Evolutionary conservation across 2,797 vertebrate species (phyloP).

Genomic region (Dallia pectoralis): DNA sequence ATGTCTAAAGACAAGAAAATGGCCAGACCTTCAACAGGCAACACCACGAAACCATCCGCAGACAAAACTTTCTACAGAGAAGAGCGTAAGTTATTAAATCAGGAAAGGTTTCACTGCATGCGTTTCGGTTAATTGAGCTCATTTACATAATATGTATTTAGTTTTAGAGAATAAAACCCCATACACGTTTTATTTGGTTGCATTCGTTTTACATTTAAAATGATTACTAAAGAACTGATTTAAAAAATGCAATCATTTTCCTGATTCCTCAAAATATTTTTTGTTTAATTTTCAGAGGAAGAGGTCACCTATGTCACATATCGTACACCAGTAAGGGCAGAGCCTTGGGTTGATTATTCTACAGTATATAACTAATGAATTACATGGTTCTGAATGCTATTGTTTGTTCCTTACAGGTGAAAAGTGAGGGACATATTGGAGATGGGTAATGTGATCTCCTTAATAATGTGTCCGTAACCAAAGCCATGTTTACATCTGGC

Average conservation of each 20-base stretch:
- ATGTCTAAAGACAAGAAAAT: conserved; percentile 59
- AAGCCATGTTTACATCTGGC: no score
- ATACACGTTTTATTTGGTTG: no score
- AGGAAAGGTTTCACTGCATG: no score
- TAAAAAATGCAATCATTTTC: no score
- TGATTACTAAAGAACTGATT: no score
- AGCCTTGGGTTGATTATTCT: background rate
- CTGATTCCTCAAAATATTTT: no score
- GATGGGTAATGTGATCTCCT: conserved; percentile 53
- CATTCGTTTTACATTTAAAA: no score
- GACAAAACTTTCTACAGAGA: conserved; percentile 73
- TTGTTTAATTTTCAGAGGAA: conserved; percentile 56
- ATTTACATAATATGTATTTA: no score
- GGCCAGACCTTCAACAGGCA: background rate
- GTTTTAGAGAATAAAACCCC: no score
- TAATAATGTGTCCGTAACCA: background rate
- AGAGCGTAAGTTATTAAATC: conserved; percentile 52
- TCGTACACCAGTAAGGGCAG: conserved; percentile 66
- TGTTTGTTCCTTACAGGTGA: conserved; percentile 47
- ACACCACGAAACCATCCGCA: conserved; percentile 31
- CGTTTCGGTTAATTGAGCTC: no score
- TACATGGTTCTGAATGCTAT: background rate
- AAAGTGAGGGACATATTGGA: conserved; percentile 16
- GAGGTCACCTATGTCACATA: conserved; percentile 65
- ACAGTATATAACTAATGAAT: background rate